A percentile compares a stretch with the other conserved stretches of the same genome.
These are phyloP conservation scores for Dicentrarchus labrax DNA, from an alignment of 2,113 vertebrate species.

Conservation along the genomic window DNA sequence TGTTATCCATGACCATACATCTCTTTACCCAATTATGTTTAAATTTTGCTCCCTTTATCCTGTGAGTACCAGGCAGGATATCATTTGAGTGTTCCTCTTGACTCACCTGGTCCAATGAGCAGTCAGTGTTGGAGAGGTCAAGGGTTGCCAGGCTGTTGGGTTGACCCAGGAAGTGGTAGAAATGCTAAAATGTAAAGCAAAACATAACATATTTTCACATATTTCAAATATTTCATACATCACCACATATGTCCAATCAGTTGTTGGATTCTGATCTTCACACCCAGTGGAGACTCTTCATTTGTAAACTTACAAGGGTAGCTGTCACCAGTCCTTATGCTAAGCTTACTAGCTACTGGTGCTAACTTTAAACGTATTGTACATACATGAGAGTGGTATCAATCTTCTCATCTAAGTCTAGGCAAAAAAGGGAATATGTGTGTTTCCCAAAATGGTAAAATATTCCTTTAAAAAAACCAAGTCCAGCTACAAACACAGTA, in stretches of 20 bases:
- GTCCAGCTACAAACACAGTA: neutral
- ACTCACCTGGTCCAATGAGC: constrained; percentile 80
- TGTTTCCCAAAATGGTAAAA: neutral
- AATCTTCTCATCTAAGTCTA: neutral
- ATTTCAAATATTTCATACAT: neutral
- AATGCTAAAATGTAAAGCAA: constrained; percentile 66
- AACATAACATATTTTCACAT: neutral
- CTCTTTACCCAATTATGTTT: neutral
- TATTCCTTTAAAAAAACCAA: neutral
- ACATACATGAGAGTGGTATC: neutral
- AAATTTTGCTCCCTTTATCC: neutral
- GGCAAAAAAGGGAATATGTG: no score
- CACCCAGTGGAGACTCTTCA: neutral
- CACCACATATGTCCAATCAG: neutral
- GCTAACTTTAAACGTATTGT: neutral
- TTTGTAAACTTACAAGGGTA: neutral
- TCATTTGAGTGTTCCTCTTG: neutral
- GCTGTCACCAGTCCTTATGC: neutral
- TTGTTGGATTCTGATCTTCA: neutral
- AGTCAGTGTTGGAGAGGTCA: constrained; percentile 82
- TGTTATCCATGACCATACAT: neutral
- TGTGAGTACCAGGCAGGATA: neutral
- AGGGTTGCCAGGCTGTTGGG: constrained; percentile 77
- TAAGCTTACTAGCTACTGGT: neutral
- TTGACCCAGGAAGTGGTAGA: constrained; percentile 79